phyloP scores from a whole-genome alignment of 2,888 invertebrate species.

The Drosophila histrio region DNA sequence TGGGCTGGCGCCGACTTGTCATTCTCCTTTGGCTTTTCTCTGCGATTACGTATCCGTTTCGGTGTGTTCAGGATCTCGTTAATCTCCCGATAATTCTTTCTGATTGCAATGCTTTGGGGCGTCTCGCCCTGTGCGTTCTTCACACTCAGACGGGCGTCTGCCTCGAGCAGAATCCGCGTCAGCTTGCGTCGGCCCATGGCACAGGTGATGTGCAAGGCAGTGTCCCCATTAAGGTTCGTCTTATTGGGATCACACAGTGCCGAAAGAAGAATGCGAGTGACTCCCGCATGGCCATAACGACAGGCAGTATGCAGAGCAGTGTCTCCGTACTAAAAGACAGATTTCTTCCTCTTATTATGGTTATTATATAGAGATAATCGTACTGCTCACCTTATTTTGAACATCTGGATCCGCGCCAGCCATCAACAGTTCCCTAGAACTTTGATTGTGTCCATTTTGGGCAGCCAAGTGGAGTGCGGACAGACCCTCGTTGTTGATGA shows the following conservation, averaged over 20 bases:
- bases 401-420: conserved; percentile 94
- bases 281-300: conserved; percentile 98
- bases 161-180: conserved; percentile 94
- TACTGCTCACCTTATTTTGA: conserved; percentile 91
- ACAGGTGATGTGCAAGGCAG: conserved; percentile 95
- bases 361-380: not conserved
- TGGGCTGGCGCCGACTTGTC: conserved; percentile 25
- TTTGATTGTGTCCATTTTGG: conserved; percentile 98
- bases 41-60: conserved; percentile 65
- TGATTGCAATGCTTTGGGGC: conserved; percentile 93
- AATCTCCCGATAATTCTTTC: conserved; percentile 94
- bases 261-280: conserved; percentile 95
- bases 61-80: conserved; percentile 89
- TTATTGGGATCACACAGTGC: conserved; percentile 94
- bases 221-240: conserved; percentile 98
- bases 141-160: conserved; percentile 89
- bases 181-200: conserved; percentile 97
- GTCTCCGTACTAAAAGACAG: conserved; percentile 92
- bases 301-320: conserved; percentile 97
- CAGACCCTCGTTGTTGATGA: conserved; percentile 93
- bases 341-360: not conserved
- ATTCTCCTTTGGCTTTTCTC: conserved; percentile 64
- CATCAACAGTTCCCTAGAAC: conserved; percentile 93
- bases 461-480: conserved; percentile 97
- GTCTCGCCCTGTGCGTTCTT: conserved; percentile 89